Conservation (phyloP, 2,113 vertebrate species). For the Tetrao urogallus region DNA sequence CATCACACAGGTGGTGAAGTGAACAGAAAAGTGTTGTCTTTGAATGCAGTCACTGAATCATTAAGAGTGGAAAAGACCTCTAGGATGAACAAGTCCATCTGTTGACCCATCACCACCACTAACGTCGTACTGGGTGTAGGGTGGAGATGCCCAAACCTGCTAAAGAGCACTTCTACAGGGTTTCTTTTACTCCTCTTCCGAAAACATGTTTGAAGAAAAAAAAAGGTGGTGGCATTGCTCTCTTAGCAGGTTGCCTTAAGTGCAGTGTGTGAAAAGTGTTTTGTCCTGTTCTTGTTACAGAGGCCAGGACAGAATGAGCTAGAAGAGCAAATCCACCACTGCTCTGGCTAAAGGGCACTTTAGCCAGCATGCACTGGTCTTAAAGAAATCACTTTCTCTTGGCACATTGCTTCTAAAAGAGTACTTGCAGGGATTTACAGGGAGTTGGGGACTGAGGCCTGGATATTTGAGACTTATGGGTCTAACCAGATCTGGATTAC, state of each 20-base stretch:
- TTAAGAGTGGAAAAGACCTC: background rate
- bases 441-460: background rate
- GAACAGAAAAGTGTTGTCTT: background rate
- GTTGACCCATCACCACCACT: background rate
- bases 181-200: background rate
- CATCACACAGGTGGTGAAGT: background rate
- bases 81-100: background rate
- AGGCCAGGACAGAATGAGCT: background rate
- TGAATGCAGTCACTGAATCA: background rate
- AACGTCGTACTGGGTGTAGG: background rate
- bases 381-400: background rate
- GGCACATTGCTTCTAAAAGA: background rate
- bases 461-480: background rate
- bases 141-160: background rate
- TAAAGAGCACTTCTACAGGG: background rate
- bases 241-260: background rate
- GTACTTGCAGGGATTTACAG: background rate
- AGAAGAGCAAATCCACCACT: background rate
- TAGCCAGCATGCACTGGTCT: rapidly evolving
- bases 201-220: background rate
- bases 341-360: background rate
- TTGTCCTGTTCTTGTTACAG: background rate
- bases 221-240: background rate
- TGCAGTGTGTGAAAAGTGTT: background rate
- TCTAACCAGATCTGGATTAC: background rate